Evolutionary conservation across 2,113 vertebrate species (phyloP), one percentile per base, ranked within the genome.

Genomic region (Malurus elegans): DNA sequence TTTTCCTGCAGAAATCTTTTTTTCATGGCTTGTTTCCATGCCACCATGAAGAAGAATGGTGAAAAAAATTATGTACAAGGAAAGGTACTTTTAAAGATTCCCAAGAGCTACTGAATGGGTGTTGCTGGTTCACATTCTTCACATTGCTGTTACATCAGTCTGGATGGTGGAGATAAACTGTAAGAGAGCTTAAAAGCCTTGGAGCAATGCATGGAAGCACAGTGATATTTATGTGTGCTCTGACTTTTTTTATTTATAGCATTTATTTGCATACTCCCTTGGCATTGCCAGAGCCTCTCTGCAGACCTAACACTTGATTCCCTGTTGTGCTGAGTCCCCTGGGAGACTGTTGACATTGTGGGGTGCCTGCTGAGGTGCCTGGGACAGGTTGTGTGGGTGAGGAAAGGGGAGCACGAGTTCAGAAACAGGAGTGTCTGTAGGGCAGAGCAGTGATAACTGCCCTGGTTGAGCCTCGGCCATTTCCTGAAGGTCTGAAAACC

Each of bases 11-110:
- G 76, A 90, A 79, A 79, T 60, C 5, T 67, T 88, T 81, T 84
- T 91, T 78, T 45, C 21, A 51, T 71, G 48, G 31, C 54, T 90
- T 89, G 58, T 95, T 95, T 96, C 93, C 76, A 79, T 92, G 85
- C 74, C 32, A 83, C 38, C 74, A 70, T 2, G 3, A 61, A 78
- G 69, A 82, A 69, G 70, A 95, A 86, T 74, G 56, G n/a, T 48
- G 60, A 93, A 83, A 74, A 83, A 80, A 93, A 93, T 80, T 4
- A 71, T 80, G 23, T 70, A 40, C 47, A 86, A 58, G 60, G 47
- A 73, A 83, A 92, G 53, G 25, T 64, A 29, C 62, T 83, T 93
- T 75, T 90, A 90, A 83, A 86, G 48, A 80, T 88, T 92, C 61
- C 72, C 51, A 71, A 34, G 82, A 94, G 18, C 81, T 83, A 40